Conservation (phyloP, 2,888 invertebrate genomes). For the Drosophila algonquin region DNA sequence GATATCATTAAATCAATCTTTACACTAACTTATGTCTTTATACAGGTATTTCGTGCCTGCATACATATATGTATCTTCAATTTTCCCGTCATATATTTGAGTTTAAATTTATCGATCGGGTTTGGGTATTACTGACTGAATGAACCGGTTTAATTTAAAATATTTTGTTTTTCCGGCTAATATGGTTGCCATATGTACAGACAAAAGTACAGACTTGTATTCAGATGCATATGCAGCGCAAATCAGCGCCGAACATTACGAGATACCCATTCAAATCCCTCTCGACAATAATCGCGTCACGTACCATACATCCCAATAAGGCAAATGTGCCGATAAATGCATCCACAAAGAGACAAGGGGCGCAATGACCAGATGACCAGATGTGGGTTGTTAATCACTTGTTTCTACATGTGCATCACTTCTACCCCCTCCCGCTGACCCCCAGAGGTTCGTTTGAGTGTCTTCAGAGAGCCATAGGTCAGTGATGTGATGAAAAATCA, state of each 20-base stretch:
- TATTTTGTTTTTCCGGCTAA: neutral
- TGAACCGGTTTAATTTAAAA: neutral
- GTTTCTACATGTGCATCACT: neutral
- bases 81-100: neutral
- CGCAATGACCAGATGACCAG: conserved; percentile 1
- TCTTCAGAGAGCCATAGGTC: conserved; percentile 4
- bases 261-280: neutral
- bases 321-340: neutral
- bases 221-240: neutral
- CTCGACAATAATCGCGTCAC: neutral
- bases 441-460: too few species aligned
- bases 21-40: too few species aligned
- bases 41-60: neutral
- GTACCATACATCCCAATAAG: neutral
- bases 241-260: neutral
- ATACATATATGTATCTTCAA: too few species aligned
- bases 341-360: neutral
- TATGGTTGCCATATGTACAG: neutral
- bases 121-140: neutral
- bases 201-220: neutral
- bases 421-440: neutral
- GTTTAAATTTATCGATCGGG: neutral
- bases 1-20: neutral
- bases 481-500: conserved; percentile 10
- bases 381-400: neutral